Evolutionary conservation across 2,888 invertebrate genomes (phyloP).

Genomic region (Chironomus tentans): DNA sequence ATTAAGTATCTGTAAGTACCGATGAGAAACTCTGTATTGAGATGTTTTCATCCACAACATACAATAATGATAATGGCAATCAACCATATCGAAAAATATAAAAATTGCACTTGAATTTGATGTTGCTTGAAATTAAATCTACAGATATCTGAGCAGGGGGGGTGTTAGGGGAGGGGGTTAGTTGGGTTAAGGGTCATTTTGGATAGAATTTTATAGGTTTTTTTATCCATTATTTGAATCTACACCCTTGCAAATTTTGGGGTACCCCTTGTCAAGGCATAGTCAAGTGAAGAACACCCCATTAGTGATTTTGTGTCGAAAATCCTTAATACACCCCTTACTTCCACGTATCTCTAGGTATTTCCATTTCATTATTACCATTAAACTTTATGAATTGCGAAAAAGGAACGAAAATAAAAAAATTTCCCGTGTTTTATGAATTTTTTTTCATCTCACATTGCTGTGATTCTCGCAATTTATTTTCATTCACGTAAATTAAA

Average conservation of each 20-base stretch:
- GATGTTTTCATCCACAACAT: neutral
- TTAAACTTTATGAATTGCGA: neutral
- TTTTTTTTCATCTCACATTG: neutral
- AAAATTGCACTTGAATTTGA: neutral
- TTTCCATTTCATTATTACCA: neutral
- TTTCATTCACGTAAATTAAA: neutral
- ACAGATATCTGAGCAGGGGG: neutral
- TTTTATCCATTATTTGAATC: no score
- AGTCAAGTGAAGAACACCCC: no score
- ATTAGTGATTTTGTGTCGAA: no score
- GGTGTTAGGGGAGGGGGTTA: no score
- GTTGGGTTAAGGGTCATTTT: no score
- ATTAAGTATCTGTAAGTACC: neutral
- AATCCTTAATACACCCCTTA: no score
- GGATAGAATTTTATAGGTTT: no score
- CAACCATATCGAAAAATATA: neutral
- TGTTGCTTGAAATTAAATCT: neutral
- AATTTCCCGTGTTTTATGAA: neutral
- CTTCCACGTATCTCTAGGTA: no score
- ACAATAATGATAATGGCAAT: neutral
- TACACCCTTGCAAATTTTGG: no score
- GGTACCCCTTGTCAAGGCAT: no score
- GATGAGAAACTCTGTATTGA: neutral
- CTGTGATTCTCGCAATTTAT: neutral
- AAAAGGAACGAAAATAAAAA: no score